These are phyloP conservation scores for Dryocosmus kuriphilus DNA, from an alignment of 2,888 invertebrate genomes.

Conservation along the genomic window DNA sequence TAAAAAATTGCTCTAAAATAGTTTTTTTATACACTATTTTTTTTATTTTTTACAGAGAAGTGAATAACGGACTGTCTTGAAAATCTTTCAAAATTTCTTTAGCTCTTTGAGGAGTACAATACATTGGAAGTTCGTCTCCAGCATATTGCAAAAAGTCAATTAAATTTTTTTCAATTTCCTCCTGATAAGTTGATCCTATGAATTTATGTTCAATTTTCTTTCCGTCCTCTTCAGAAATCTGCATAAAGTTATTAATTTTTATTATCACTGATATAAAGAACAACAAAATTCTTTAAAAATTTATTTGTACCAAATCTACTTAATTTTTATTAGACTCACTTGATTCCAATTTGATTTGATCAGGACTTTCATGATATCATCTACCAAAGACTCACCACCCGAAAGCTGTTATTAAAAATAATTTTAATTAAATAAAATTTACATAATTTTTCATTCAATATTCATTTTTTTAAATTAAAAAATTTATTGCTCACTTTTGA, in stretches of 20 bases:
- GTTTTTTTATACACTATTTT: background rate
- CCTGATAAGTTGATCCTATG: conserved; percentile 61
- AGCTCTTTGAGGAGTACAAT: conserved; percentile 60
- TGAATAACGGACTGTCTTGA: conserved; percentile 54
- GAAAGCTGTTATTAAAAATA: conserved; percentile 24
- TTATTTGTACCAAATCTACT: no score
- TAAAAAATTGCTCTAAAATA: background rate
- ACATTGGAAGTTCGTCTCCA: conserved; percentile 64
- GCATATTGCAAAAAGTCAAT: conserved; percentile 62
- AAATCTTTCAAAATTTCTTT: conserved; percentile 54
- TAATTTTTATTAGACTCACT: conserved; percentile 54
- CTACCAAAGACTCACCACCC: conserved; percentile 53
- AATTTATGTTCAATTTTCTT: conserved; percentile 55
- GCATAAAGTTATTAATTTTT: background rate
- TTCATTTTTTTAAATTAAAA: background rate
- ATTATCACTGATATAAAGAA: conserved; percentile 4
- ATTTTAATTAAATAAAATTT: conserved; percentile 7
- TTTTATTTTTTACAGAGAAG: background rate
- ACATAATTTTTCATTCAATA: background rate
- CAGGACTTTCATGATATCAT: conserved; percentile 56
- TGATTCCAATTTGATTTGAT: conserved; percentile 56
- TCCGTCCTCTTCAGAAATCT: conserved; percentile 61
- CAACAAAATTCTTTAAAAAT: no score
- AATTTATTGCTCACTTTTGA: conserved; percentile 56
- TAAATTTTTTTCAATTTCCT: conserved; percentile 60